Conservation (phyloP, 2,113 vertebrate species). For the Thunnus thynnus region DNA sequence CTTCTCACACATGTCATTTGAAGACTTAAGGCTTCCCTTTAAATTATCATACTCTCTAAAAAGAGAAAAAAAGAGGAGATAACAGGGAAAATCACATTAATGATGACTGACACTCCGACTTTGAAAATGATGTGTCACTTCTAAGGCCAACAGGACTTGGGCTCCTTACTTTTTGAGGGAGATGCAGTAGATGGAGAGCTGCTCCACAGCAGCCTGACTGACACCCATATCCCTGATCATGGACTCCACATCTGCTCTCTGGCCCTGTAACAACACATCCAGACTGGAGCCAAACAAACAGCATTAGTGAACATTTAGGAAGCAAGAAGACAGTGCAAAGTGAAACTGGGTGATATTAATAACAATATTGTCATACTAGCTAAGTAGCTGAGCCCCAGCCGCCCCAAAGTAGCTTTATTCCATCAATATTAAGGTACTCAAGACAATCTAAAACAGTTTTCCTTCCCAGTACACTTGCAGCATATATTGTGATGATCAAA, state of each 20-base stretch:
- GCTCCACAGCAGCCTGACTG: constrained; percentile 92
- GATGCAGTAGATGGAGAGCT: constrained; percentile 95
- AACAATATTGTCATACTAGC: too few species aligned
- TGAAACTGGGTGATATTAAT: too few species aligned
- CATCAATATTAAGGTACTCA: neutral
- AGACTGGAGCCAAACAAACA: constrained; percentile 81
- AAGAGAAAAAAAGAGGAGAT: neutral
- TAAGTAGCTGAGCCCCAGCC: too few species aligned
- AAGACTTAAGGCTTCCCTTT: constrained; percentile 88
- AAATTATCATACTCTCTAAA: constrained; percentile 95
- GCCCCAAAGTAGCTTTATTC: too few species aligned
- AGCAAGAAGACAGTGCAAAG: neutral
- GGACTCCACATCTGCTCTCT: constrained; percentile 92
- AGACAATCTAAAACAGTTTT: neutral
- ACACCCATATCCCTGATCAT: constrained; percentile 96
- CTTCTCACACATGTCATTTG: constrained; percentile 91
- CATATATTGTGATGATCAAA: neutral
- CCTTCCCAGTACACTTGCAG: neutral
- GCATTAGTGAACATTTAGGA: constrained; percentile 19
- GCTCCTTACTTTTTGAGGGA: constrained; percentile 94
- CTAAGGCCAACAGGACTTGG: too few species aligned
- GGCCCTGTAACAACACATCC: constrained; percentile 91
- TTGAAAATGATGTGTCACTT: neutral
- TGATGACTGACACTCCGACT: neutral
- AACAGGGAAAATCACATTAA: neutral